Evolutionary conservation across 2,888 invertebrate species (phyloP), one percentile per base, ranked within the genome.

Genomic region (Stenichneumon culpator): DNA sequence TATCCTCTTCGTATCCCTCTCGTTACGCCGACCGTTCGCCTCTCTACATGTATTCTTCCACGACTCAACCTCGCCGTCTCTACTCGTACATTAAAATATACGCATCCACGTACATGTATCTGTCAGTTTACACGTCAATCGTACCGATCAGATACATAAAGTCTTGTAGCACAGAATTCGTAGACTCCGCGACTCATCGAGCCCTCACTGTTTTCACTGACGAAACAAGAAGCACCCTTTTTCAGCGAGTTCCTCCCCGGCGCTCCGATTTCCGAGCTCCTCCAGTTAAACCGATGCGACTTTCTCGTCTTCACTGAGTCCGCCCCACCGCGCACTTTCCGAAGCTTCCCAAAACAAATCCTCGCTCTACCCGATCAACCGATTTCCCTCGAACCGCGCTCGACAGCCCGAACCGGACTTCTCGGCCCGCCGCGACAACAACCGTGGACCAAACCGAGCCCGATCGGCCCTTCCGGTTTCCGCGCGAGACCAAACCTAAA

Each of bases 161-260:
- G 75, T 75, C 63, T 39, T 25, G 14, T 16, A 28, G n/a, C 50
- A 50, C 36, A 60, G n/a, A 60, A 9, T 36, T 9, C 25, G 39
- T 16, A 52, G n/a, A 32, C 25, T 28, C 39, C 54, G 3, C n/a
- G 36, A 57, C 32, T 22, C 32, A 1, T 22, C 32, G 69, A 70
- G 6, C 69, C 47, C 16, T 44, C 79, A 79, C 79, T 79, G 11
- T 65, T 79, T 67, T 9, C 65, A 73, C 65, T 79, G 75, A 44
- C 39, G 60, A 77, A 44, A 32, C 16, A 36, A 63, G 69, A 60
- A 63, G 47, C 74, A 70, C 79, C 77, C 52, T 67, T 44, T 44
- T 6, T 1, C 28, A 50, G 57, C 25, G 28, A 78, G 60, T 73
- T 69, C 57, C 57, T 25, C 25, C 25, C 57, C 2, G 22, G n/a